Evolutionary conservation across 2,888 invertebrate species (phyloP).

Genomic region (Lomographa bimaculata): DNA sequence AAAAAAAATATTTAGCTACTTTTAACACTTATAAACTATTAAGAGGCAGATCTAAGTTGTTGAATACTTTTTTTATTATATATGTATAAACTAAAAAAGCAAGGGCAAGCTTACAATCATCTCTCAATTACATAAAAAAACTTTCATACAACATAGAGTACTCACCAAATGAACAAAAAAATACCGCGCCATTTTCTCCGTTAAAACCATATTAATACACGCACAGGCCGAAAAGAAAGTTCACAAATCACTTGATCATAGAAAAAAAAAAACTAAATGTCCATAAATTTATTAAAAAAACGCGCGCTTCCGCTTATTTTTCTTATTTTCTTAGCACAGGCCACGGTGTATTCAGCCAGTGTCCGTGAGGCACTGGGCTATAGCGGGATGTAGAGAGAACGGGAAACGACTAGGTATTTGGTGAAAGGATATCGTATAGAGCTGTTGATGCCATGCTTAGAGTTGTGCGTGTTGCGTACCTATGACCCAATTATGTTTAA

Average conservation of each 20-base stretch:
- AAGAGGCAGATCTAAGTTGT: too few species aligned
- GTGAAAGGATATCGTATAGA: constrained; percentile 56
- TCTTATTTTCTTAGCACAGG: constrained; percentile 30
- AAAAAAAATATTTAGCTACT: too few species aligned
- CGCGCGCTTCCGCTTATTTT: constrained; percentile 33
- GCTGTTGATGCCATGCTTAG: constrained; percentile 32
- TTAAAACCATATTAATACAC: constrained; percentile 31
- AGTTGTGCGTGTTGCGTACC: constrained; percentile 11
- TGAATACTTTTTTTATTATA: too few species aligned
- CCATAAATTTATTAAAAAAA: background rate
- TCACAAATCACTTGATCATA: constrained; percentile 46
- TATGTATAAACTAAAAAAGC: too few species aligned
- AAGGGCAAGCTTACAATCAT: too few species aligned
- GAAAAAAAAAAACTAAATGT: constrained; percentile 14
- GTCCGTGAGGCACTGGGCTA: constrained; percentile 35
- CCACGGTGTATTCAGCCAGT: constrained; percentile 35
- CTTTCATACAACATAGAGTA: too few species aligned
- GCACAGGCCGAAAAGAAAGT: constrained; percentile 40
- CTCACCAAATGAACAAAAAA: constrained; percentile 53
- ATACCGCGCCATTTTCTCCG: constrained; percentile 44
- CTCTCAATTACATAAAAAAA: too few species aligned
- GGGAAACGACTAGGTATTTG: constrained; percentile 50
- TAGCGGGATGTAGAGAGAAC: constrained; percentile 53
- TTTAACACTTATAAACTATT: too few species aligned
- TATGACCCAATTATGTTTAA: constrained; percentile 9